Conservation (phyloP, 2,888 invertebrate species). For the Agrypnus murinus region DNA sequence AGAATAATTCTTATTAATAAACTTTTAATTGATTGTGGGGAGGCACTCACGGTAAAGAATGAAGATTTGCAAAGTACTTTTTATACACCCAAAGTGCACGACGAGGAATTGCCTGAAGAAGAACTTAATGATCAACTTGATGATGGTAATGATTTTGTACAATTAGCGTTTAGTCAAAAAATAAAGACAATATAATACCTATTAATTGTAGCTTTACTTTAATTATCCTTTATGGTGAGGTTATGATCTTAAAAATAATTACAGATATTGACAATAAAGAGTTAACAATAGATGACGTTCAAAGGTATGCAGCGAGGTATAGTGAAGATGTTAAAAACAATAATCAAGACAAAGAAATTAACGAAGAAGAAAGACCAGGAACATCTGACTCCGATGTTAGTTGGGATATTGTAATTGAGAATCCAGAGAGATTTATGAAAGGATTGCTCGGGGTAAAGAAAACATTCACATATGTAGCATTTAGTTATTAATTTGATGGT, state of each 20-base stretch:
- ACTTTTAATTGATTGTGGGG: conserved; percentile 72
- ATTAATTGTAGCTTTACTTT: conserved; percentile 7
- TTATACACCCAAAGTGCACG: conserved; percentile 37
- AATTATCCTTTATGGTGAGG: conserved; percentile 28
- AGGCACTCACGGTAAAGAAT: conserved; percentile 65
- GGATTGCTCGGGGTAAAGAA: conserved; percentile 37
- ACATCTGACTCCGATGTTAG: not conserved
- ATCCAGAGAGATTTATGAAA: conserved; percentile 47
- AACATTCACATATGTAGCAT: too few relatives aligned
- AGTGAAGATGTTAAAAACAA: not conserved
- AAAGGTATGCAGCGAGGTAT: not conserved
- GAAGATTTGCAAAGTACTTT: conserved; percentile 44
- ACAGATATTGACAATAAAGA: conserved; percentile 19
- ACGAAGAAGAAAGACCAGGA: not conserved
- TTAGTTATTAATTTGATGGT: too few relatives aligned
- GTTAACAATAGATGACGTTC: conserved; percentile 20
- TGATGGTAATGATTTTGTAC: conserved; percentile 10
- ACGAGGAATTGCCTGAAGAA: conserved; percentile 29
- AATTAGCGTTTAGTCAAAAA: not conserved
- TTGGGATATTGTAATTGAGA: conserved; percentile 49
- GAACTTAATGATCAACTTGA: conserved; percentile 46
- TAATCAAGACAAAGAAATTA: not conserved
- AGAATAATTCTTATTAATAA: conserved; percentile 72
- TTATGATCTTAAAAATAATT: not conserved
- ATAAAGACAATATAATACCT: too few relatives aligned